A percentile compares a stretch with the other conserved stretches of the same genome.
Conservation (phyloP, 2,888 invertebrate genomes). For the Thelaira solivaga region DNA sequence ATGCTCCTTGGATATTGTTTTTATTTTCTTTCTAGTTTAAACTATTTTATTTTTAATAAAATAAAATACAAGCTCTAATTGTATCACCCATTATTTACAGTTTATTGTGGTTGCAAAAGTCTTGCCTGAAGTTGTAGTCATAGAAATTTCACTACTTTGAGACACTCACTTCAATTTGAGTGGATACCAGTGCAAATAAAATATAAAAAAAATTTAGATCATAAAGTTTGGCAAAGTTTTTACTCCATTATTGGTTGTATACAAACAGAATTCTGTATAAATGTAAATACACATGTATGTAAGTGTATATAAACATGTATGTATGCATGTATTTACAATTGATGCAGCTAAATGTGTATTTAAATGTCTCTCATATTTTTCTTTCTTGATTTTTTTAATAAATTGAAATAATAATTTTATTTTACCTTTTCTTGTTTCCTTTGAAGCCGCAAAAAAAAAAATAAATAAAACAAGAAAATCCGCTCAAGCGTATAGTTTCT, state of each 20-base stretch:
- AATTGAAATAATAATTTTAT: conserved; percentile 29
- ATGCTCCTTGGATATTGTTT: too few species aligned
- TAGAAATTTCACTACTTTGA: conserved; percentile 7
- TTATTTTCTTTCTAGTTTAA: too few species aligned
- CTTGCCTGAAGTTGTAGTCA: neutral
- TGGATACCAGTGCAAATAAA: neutral
- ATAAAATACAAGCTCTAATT: too few species aligned
- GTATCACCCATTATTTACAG: too few species aligned
- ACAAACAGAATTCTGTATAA: neutral
- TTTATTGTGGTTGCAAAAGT: neutral
- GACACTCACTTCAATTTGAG: conserved; percentile 8
- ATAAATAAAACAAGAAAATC: neutral
- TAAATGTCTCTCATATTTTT: conserved; percentile 3
- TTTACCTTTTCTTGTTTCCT: neutral
- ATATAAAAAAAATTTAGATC: conserved; percentile 4
- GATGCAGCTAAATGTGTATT: neutral
- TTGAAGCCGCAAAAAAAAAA: neutral
- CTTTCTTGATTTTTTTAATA: conserved; percentile 27
- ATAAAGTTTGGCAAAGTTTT: neutral
- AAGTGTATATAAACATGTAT: neutral
- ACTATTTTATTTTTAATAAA: too few species aligned
- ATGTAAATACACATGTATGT: neutral
- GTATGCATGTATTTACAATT: neutral
- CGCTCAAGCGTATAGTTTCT: conserved; percentile 1
- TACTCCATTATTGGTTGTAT: too few species aligned